phyloP scores from a whole-genome alignment of 1,140 invertebrate species.

The Plodia interpunctella region DNA sequence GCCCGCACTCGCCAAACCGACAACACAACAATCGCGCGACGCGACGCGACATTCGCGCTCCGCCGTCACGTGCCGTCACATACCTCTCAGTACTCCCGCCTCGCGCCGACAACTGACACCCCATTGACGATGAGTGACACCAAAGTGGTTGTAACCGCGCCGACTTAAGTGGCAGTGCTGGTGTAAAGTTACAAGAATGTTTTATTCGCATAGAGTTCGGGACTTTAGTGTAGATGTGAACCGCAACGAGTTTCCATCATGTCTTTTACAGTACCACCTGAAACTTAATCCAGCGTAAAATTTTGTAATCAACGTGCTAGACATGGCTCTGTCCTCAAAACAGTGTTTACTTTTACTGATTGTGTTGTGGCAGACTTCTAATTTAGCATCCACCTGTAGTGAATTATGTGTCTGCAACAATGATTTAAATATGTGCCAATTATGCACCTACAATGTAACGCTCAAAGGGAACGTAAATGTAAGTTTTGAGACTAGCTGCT shows the following conservation, averaged over 20 bases:
- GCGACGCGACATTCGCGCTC: constrained; percentile 19
- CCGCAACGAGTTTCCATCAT: constrained; percentile 32
- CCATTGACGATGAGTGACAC: constrained; percentile 42
- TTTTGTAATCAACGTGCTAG: constrained; percentile 23
- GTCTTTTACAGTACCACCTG: constrained; percentile 41
- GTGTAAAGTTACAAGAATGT: constrained; percentile 52
- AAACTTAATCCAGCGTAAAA: constrained; percentile 63
- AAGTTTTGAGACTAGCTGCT: constrained; percentile 41
- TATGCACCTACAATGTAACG: constrained; percentile 55
- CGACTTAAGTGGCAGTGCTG: constrained; percentile 46
- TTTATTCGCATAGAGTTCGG: constrained; percentile 29
- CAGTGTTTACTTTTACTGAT: constrained; percentile 56
- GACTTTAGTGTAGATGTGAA: constrained; percentile 35
- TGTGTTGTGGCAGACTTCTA: constrained; percentile 46
- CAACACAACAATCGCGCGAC: constrained; percentile 12
- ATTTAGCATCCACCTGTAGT: constrained; percentile 44
- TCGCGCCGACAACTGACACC: constrained; percentile 18
- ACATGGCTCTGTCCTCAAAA: constrained; percentile 55
- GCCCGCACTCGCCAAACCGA: constrained; percentile 23
- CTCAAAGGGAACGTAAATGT: constrained; percentile 47
- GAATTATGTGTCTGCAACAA: constrained; percentile 42
- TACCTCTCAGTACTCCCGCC: background rate
- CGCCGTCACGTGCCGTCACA: constrained; percentile 5
- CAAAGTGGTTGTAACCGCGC: constrained; percentile 23
- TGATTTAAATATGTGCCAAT: constrained; percentile 38